phyloP scores from a whole-genome alignment of 2,888 invertebrate species.

The Andricus curvator region DNA sequence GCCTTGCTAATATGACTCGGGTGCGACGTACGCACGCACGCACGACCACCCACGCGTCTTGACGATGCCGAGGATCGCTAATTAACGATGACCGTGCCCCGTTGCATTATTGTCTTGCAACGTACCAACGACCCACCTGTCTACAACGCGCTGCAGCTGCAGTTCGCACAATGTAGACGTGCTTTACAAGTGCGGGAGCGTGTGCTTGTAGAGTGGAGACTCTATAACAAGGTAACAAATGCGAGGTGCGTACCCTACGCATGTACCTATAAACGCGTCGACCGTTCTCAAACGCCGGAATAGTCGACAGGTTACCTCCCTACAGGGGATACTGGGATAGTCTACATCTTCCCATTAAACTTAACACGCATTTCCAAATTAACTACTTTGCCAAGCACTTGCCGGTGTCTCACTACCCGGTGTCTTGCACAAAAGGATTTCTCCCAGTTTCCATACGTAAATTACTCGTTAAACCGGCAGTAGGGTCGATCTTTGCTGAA shows the following conservation, averaged over 20 bases:
- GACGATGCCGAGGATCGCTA: conserved; percentile 67
- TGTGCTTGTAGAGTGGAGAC: conserved; percentile 41
- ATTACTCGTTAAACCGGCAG: background rate
- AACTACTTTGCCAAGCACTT: conserved; percentile 4
- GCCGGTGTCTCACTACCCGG: background rate
- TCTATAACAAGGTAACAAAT: conserved; percentile 43
- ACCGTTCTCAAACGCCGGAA: conserved; percentile 13
- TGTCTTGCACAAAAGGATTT: background rate
- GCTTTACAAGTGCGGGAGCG: conserved; percentile 42
- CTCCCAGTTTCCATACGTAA: background rate
- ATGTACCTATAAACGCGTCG: conserved; percentile 31
- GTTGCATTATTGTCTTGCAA: conserved; percentile 69
- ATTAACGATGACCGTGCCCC: conserved; percentile 70
- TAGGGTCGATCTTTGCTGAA: too few relatives aligned
- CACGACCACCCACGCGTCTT: conserved; percentile 67
- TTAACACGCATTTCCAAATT: conserved; percentile 3
- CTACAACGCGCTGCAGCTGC: conserved; percentile 51
- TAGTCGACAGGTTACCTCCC: conserved; percentile 14
- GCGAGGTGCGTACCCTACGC: conserved; percentile 32
- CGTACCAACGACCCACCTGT: conserved; percentile 68
- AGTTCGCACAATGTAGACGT: conserved; percentile 46
- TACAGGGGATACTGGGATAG: background rate
- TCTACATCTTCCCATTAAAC: conserved; percentile 8
- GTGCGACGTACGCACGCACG: conserved; percentile 51
- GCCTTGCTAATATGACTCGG: conserved; percentile 43